Evolutionary conservation across 64 coral and sea anemone species (phyloP).

Genomic region (Stichodactyla mertensii): DNA sequence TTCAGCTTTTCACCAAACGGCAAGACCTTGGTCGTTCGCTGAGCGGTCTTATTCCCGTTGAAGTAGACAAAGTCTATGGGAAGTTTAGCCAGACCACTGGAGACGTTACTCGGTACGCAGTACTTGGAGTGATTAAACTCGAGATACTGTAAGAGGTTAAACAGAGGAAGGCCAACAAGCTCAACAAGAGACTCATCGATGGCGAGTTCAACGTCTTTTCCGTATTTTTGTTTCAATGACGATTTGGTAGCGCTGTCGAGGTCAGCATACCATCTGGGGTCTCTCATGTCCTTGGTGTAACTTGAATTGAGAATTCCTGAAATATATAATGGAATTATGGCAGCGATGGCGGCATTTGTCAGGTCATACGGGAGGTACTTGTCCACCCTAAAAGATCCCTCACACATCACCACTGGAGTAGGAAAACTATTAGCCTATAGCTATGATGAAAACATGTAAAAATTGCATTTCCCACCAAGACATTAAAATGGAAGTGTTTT

Average conservation of each 20-base stretch:
- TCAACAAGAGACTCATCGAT: slow-evolving; percentile 63
- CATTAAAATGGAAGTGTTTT: no score
- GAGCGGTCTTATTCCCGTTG: slow-evolving; percentile 49
- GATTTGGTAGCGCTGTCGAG: not conserved
- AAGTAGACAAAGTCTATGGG: slow-evolving; percentile 71
- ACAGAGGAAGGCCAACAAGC: slow-evolving; percentile 70
- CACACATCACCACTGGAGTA: no score
- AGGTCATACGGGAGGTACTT: no score
- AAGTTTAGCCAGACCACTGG: slow-evolving; percentile 78
- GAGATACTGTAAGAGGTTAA: slow-evolving; percentile 63
- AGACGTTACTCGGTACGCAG: slow-evolving; percentile 89
- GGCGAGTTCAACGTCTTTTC: slow-evolving; percentile 34
- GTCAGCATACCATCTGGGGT: slow-evolving; percentile 39
- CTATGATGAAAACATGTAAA: no score
- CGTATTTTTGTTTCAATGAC: slow-evolving; percentile 44
- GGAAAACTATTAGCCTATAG: no score
- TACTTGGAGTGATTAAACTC: slow-evolving; percentile 64
- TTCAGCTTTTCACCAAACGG: slow-evolving; percentile 55
- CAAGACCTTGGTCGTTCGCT: slow-evolving; percentile 50
- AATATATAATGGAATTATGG: not conserved
- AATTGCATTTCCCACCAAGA: no score
- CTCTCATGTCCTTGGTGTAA: slow-evolving; percentile 29
- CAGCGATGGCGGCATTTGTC: no score
- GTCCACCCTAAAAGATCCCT: no score
- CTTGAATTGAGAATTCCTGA: slow-evolving; percentile 38